Conservation (phyloP, 2,797 vertebrate genomes). For the Pseudotriccus pelzelni region DNA sequence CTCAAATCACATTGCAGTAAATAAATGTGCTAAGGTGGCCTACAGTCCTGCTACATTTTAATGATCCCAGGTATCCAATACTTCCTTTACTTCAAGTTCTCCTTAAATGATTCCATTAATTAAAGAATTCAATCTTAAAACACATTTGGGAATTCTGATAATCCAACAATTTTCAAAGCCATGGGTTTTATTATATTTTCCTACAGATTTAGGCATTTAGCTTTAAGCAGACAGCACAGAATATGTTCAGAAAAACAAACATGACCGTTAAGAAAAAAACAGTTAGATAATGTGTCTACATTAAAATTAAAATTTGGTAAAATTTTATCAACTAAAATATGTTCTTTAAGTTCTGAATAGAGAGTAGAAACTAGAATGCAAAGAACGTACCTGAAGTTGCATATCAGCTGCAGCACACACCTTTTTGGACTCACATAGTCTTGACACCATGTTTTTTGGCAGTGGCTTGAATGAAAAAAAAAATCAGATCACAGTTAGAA, state of each 20-base stretch:
- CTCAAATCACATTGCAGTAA: not conserved
- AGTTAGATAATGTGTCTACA: not conserved
- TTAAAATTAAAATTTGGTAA: not conserved
- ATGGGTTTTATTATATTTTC: not conserved
- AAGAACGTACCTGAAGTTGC: constrained; percentile 89
- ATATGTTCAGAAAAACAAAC: not conserved
- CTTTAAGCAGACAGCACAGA: not conserved
- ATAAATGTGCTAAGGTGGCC: not conserved
- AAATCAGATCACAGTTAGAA: not conserved
- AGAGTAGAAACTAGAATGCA: not conserved
- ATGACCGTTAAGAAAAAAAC: not conserved
- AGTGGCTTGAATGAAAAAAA: constrained; percentile 79
- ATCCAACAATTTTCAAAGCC: not conserved
- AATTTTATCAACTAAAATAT: not conserved
- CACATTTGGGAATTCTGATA: not conserved
- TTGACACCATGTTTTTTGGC: constrained; percentile 91
- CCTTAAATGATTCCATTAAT: not conserved
- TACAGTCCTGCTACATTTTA: not conserved
- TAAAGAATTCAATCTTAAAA: not conserved
- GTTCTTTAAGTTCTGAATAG: not conserved
- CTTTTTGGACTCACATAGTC: constrained; percentile 96
- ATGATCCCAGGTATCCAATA: not conserved
- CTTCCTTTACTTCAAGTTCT: not conserved
- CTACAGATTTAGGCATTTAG: not conserved
- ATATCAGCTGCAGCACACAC: constrained; percentile 94